Conservation (phyloP, 2,888 invertebrate genomes). For the Eupithecia vulgata region DNA sequence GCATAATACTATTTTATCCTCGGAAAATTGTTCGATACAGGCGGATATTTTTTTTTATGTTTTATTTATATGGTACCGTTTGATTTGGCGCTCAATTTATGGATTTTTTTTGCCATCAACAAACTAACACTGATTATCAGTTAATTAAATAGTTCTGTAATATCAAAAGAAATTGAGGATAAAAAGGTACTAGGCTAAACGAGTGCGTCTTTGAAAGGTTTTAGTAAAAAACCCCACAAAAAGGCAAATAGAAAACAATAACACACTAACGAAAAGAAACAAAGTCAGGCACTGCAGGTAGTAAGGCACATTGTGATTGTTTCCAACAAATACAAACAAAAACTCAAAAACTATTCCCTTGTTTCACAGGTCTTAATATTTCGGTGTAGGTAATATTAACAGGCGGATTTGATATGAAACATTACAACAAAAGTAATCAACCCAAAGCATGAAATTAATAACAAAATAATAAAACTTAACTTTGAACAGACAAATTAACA, state of each 20-base stretch:
- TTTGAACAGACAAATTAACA: slow-evolving; percentile 36
- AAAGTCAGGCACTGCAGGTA: slow-evolving; percentile 65
- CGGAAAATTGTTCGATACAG: slow-evolving; percentile 29
- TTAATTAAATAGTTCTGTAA: background rate
- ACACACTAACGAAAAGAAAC: slow-evolving; percentile 52
- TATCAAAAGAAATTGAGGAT: slow-evolving; percentile 44
- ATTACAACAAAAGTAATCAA: slow-evolving; percentile 7
- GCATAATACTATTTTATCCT: slow-evolving; percentile 73
- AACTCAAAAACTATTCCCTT: background rate
- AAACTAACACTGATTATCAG: background rate
- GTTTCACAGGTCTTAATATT: background rate
- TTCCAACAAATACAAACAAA: slow-evolving; percentile 43
- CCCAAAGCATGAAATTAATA: background rate
- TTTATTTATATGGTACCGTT: too few relatives aligned
- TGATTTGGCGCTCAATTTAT: background rate
- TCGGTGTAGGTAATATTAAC: background rate
- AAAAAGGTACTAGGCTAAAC: slow-evolving; percentile 60
- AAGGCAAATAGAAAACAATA: slow-evolving; percentile 53
- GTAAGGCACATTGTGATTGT: slow-evolving; percentile 76
- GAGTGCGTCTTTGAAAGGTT: slow-evolving; percentile 34
- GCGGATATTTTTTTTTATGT: background rate
- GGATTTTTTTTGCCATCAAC: background rate
- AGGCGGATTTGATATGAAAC: slow-evolving; percentile 3
- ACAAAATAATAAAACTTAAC: slow-evolving; percentile 33
- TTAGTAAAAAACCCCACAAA: slow-evolving; percentile 56